Evolutionary conservation across 2,888 invertebrate species (phyloP).

Genomic region (Charanyca ferruginea): DNA sequence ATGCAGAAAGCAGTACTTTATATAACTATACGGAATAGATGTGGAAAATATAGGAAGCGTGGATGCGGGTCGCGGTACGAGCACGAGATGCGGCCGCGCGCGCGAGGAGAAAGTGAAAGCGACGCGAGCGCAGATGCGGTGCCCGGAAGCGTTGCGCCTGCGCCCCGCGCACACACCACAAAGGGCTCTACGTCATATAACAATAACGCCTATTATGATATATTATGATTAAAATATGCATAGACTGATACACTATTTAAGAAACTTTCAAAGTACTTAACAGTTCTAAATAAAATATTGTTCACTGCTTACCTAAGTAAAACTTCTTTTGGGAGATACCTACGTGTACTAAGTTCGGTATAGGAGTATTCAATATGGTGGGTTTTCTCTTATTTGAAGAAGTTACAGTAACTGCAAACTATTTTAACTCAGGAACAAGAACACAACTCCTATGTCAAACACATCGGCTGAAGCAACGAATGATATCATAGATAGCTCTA

Average conservation of each 20-base stretch:
- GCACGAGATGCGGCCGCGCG: conserved; percentile 81
- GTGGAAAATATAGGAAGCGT: conserved; percentile 83
- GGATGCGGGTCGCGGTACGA: conserved; percentile 73
- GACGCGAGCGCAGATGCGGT: conserved; percentile 86
- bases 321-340: conserved; percentile 29
- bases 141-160: conserved; percentile 86
- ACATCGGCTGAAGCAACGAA: conserved; percentile 8
- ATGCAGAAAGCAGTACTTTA: conserved; percentile 63
- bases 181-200: conserved; percentile 77
- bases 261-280: conserved; percentile 12
- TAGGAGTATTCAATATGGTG: neutral
- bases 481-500: conserved; percentile 5
- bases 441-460: conserved; percentile 8
- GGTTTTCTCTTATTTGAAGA: conserved; percentile 2
- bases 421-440: conserved; percentile 8
- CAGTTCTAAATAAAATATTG: conserved; percentile 18
- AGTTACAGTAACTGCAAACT: neutral
- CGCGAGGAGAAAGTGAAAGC: conserved; percentile 90
- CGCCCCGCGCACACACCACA: conserved; percentile 77
- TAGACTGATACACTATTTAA: conserved; percentile 10
- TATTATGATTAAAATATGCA: conserved; percentile 42
- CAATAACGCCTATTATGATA: conserved; percentile 54
- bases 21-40: conserved; percentile 78
- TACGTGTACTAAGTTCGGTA: conserved; percentile 13
- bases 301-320: conserved; percentile 51